Evolutionary conservation across 2,888 invertebrate genomes (phyloP).

Genomic region (Colletes collaris): DNA sequence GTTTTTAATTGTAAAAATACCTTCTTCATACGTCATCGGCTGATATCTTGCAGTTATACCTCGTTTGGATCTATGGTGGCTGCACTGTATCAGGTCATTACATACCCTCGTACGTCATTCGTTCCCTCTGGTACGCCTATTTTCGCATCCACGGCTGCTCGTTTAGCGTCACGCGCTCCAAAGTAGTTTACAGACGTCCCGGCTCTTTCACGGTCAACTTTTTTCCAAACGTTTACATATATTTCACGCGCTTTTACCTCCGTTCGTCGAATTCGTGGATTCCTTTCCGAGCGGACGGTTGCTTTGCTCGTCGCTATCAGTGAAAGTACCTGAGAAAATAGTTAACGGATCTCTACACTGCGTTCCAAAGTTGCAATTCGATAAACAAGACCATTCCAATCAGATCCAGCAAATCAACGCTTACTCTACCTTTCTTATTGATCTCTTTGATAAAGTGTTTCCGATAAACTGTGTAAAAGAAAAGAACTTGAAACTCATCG

Average conservation of each 20-base stretch:
- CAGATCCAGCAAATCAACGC: too few relatives aligned
- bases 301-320: slow-evolving; percentile 37
- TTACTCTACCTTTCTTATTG: too few relatives aligned
- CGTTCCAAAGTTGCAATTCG: slow-evolving; percentile 4
- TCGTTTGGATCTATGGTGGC: too few relatives aligned
- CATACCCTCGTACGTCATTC: background rate
- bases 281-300: background rate
- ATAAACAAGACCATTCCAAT: too few relatives aligned
- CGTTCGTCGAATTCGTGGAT: background rate
- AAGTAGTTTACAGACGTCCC: background rate
- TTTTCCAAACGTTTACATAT: background rate
- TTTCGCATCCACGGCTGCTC: background rate
- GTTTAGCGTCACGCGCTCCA: background rate
- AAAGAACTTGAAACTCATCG: too few relatives aligned
- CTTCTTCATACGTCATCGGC: too few relatives aligned
- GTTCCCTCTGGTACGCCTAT: background rate
- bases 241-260: slow-evolving; percentile 3
- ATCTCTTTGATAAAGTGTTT: too few relatives aligned
- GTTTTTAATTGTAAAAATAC: too few relatives aligned
- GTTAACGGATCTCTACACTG: slow-evolving; percentile 29
- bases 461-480: too few relatives aligned
- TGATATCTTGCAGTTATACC: too few relatives aligned
- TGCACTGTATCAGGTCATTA: too few relatives aligned
- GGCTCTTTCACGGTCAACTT: background rate
- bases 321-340: slow-evolving; percentile 65